Evolutionary conservation across 2,113 vertebrate genomes (phyloP).

Genomic region (Haemorhous mexicanus): DNA sequence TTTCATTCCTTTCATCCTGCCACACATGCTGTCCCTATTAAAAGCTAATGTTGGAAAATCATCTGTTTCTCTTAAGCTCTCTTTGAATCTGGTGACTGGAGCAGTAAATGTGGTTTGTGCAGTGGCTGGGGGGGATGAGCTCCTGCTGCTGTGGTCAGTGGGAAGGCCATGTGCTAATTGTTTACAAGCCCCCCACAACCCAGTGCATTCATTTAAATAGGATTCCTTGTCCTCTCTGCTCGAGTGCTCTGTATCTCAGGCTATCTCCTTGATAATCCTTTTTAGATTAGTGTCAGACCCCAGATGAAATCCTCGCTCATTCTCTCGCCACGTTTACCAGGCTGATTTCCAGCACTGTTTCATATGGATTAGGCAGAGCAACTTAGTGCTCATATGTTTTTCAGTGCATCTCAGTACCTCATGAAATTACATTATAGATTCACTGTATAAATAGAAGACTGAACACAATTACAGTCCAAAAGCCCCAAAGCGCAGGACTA

Average conservation of each 20-base stretch:
- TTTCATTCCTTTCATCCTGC: not conserved
- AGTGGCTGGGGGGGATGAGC: not conserved
- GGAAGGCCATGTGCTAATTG: not conserved
- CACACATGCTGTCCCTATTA: not conserved
- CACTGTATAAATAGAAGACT: conserved; percentile 74
- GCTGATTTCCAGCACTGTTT: conserved; percentile 72
- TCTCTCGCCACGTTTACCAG: conserved; percentile 59
- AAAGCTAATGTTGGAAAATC: conserved; percentile 26
- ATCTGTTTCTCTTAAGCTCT: conserved; percentile 14
- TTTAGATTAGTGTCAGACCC: conserved; percentile 53
- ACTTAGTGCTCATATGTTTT: conserved; percentile 59
- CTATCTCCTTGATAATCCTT: conserved; percentile 51
- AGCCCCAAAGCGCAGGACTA: conserved; percentile 5
- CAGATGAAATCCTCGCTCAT: conserved; percentile 9
- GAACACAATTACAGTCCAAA: conserved; percentile 63
- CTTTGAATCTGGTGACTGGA: not conserved
- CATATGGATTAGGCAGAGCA: conserved; percentile 76
- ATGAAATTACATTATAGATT: conserved; percentile 82
- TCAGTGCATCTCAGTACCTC: conserved; percentile 71
- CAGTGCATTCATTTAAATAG: not conserved
- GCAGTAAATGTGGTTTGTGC: not conserved
- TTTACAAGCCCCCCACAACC: not conserved
- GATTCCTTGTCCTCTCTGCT: not conserved
- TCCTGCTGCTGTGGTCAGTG: not conserved
- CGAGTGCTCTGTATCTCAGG: not conserved